A percentile compares a stretch with the other conserved stretches of the same genome.
Evolutionary conservation across 30 jellyfish, hydroid and myxozoan species (phyloP).

Genomic region (Mastigias papua): DNA sequence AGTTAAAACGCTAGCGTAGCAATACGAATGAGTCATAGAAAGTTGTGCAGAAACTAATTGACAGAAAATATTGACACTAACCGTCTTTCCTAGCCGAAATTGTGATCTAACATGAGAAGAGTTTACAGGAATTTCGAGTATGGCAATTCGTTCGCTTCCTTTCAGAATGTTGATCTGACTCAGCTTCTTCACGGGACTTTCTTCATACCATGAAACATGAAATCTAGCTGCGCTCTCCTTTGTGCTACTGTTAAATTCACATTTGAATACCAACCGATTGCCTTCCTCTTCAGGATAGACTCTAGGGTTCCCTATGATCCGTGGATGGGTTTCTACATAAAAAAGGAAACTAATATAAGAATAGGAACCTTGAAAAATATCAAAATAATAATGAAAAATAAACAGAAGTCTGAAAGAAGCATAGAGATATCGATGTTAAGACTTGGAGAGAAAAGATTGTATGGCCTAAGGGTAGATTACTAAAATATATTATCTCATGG

Average conservation of each 20-base stretch:
- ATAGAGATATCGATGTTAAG: background rate
- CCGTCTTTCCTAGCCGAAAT: background rate
- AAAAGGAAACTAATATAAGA: background rate
- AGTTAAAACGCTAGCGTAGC: no score
- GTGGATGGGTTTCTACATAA: no score
- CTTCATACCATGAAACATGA: slow-evolving; percentile 67
- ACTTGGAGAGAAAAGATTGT: background rate
- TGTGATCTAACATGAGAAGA: background rate
- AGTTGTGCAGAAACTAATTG: no score
- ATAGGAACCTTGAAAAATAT: background rate
- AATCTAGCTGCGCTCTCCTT: slow-evolving; percentile 1
- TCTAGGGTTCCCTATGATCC: no score
- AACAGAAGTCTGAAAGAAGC: background rate
- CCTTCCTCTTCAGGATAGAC: slow-evolving; percentile 3
- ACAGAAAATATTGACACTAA: background rate
- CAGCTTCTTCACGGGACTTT: slow-evolving; percentile 45
- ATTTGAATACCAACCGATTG: slow-evolving; percentile 25
- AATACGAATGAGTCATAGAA: no score
- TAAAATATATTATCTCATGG: no score
- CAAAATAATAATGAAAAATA: background rate
- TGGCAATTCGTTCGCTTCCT: slow-evolving; percentile 57
- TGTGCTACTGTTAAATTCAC: slow-evolving; percentile 18
- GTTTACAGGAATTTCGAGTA: slow-evolving; percentile 1
- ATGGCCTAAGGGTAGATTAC: no score
- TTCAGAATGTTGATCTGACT: background rate